Conservation (phyloP, 2,888 invertebrate genomes). For the Lypha dubia region DNA sequence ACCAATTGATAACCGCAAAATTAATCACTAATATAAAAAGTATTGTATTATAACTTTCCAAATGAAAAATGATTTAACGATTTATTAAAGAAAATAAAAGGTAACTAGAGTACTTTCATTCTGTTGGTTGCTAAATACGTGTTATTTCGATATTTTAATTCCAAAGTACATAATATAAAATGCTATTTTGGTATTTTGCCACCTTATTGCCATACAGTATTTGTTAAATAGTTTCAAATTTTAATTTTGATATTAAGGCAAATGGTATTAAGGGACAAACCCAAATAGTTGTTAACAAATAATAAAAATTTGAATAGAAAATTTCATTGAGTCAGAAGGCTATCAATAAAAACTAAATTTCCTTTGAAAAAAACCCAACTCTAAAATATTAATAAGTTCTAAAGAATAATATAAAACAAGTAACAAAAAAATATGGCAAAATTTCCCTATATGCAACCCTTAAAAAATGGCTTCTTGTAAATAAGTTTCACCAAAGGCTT, state of each 20-base stretch:
- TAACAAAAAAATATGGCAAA: no score
- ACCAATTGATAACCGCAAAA: constrained; percentile 57
- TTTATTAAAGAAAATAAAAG: constrained; percentile 40
- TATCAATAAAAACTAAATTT: no score
- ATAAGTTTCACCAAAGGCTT: no score
- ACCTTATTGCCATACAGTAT: neutral
- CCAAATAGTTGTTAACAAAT: neutral
- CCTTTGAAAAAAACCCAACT: no score
- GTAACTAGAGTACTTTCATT: neutral
- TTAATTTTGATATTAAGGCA: no score
- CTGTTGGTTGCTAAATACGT: neutral
- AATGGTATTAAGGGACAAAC: neutral
- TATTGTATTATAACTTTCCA: constrained; percentile 42
- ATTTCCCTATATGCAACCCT: no score
- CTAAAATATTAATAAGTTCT: no score
- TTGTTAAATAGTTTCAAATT: neutral
- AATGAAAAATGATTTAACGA: constrained; percentile 60
- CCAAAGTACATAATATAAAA: neutral
- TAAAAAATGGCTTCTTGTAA: no score
- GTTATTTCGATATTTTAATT: neutral
- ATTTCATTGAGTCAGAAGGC: no score
- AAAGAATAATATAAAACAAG: no score
- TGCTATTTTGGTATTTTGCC: neutral
- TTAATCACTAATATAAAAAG: constrained; percentile 41
- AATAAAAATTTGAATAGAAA: neutral